phyloP scores from a whole-genome alignment of 2,888 invertebrate species.

The Tetragonula carbonaria region DNA sequence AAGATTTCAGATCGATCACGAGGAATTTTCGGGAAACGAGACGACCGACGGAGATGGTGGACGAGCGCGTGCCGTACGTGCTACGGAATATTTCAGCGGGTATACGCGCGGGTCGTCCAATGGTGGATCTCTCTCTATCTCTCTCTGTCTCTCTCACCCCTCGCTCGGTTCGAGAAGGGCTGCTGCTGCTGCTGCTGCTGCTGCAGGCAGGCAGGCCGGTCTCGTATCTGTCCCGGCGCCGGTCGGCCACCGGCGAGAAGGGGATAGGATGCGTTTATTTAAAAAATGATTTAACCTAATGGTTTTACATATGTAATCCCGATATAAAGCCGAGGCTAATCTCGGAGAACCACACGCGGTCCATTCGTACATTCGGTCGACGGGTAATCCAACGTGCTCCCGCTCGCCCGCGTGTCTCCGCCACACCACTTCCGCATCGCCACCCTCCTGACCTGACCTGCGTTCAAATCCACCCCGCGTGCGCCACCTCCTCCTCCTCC shows the following conservation, averaged over 20 bases:
- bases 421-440: slow-evolving; percentile 58
- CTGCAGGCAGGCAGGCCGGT: slow-evolving; percentile 22
- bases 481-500: neutral
- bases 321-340: slow-evolving; percentile 82
- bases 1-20: neutral
- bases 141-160: too few species aligned
- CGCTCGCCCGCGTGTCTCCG: slow-evolving; percentile 55
- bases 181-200: neutral
- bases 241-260: slow-evolving; percentile 36
- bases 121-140: neutral
- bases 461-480: slow-evolving; percentile 4
- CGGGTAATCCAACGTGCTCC: slow-evolving; percentile 66
- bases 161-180: slow-evolving; percentile 38
- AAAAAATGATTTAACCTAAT: slow-evolving; percentile 84
- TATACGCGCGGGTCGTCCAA: slow-evolving; percentile 14
- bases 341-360: slow-evolving; percentile 80
- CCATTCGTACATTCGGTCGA: slow-evolving; percentile 68
- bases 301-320: slow-evolving; percentile 84
- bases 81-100: slow-evolving; percentile 68
- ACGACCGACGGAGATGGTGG: slow-evolving; percentile 25
- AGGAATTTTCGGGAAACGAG: neutral
- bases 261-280: slow-evolving; percentile 76
- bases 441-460: slow-evolving; percentile 40
- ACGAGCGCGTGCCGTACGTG: slow-evolving; percentile 65
- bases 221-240: slow-evolving; percentile 65